These are phyloP conservation scores for Stichopus horrens DNA, from an alignment of 53 echinoderm and acorn worm species.

Conservation along the genomic window DNA sequence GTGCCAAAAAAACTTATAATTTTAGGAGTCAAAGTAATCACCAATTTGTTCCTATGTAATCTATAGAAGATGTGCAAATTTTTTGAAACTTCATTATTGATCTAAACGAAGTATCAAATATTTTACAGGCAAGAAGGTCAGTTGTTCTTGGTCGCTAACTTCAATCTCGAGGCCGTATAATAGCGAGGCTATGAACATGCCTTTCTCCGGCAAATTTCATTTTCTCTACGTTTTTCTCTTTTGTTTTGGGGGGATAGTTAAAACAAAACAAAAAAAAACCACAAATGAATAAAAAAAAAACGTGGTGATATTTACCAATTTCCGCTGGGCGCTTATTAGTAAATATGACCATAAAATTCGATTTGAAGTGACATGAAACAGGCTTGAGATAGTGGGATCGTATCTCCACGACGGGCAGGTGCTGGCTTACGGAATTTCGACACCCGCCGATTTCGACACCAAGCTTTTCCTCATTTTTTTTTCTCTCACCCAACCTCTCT, in stretches of 20 bases:
- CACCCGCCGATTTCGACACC: constrained; percentile 32
- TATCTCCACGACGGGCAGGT: constrained; percentile 38
- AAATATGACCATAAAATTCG: constrained; percentile 45
- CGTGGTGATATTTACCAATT: constrained; percentile 19
- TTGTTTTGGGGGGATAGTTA: not conserved
- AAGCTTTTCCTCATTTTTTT: not conserved
- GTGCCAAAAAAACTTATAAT: no score
- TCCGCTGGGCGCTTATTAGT: constrained; percentile 38
- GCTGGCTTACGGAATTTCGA: constrained; percentile 37
- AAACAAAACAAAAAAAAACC: no score
- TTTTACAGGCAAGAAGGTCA: not conserved
- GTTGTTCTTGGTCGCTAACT: constrained; percentile 7
- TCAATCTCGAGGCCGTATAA: not conserved
- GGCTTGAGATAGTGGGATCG: constrained; percentile 16
- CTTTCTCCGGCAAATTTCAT: no score
- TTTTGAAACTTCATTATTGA: not conserved
- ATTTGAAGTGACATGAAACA: constrained; percentile 44
- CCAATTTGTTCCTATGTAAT: no score
- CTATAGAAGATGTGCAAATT: no score
- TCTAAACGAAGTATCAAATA: not conserved
- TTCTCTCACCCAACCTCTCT: constrained; percentile 23
- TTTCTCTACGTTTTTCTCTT: not conserved
- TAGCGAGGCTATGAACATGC: not conserved
- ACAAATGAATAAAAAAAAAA: constrained; percentile 4
- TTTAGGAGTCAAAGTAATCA: no score